Evolutionary conservation across 2,888 invertebrate genomes (phyloP).

Genomic region (Aporophyla nigra): DNA sequence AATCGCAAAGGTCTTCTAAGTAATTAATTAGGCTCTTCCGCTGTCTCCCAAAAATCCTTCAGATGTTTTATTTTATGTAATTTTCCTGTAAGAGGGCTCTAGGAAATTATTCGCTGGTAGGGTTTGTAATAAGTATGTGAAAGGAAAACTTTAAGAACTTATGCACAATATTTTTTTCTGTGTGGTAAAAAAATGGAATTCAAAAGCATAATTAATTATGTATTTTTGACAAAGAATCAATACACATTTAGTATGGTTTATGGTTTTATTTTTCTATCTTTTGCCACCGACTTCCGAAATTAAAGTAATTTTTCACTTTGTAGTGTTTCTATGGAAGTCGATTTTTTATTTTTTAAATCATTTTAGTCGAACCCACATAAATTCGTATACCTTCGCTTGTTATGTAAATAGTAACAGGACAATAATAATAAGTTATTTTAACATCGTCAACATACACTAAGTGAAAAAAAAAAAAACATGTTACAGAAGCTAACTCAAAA

Average conservation of each 20-base stretch:
- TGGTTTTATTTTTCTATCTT: no score
- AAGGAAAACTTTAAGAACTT: neutral
- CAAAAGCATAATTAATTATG: neutral
- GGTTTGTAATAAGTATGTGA: neutral
- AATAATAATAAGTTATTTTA: no score
- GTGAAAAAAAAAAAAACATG: no score
- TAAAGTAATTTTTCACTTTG: no score
- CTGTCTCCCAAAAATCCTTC: slow-evolving; percentile 11
- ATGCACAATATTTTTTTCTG: neutral
- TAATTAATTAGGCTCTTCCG: slow-evolving; percentile 45
- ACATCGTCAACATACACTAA: no score
- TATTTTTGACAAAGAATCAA: neutral
- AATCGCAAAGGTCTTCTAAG: slow-evolving; percentile 44
- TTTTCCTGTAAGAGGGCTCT: slow-evolving; percentile 10
- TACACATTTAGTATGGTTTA: neutral
- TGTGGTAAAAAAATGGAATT: neutral
- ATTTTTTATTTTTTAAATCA: no score
- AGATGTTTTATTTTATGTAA: slow-evolving; percentile 33
- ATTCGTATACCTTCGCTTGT: no score
- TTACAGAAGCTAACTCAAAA: no score
- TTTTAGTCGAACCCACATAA: no score
- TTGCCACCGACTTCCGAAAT: no score
- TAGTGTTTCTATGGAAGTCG: no score
- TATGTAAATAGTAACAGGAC: no score
- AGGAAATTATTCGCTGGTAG: neutral